Base-by-base conservation (phyloP, 1,140 invertebrate genomes). In the Charaxes varanes region DNA sequence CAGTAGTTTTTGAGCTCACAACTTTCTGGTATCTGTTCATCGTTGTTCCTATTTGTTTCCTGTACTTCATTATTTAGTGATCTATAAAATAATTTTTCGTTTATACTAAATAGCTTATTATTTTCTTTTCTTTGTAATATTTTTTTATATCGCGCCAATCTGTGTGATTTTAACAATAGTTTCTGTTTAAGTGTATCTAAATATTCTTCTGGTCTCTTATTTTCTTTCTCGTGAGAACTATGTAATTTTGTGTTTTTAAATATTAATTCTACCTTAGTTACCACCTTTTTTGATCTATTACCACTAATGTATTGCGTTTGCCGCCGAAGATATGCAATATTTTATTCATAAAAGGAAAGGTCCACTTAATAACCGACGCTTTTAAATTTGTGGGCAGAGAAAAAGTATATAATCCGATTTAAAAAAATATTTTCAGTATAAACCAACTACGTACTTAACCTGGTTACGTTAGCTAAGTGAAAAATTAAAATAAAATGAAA, bases 151-250 rank as follows among this genome's bases (percentile, higher is more conserved):
- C 56, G 36, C 11, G n/a, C 30, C 19, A 53, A 27, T 32, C 49
- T 46, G 14, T 52, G 37, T 1, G 11, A 30, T 37, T 56, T 47
- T n/a, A 55, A 6, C 1, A 27, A n/a, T 14, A 55, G 33, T 27
- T 43, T 55, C 36, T 50, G 52, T 36, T 55, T 55, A 13, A 55
- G 14, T 8, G 52, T 50, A 16, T 55, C 46, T 13, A 50, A 11
- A 22, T 15, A 40, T 35, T 50, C 46, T 27, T 50, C 35, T 2
- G 2, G 1, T 27, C 2, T 27, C 2, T 2, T 27, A 27, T 27
- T 27, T 33, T 19, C 31, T 33, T 7, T n/a, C n/a, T n/a, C n/a
- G n/a, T n/a, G n/a, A n/a, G n/a, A n/a, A n/a, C n/a, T n/a, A n/a
- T n/a, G n/a, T 8, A 33, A 21, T 33, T 33, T 33, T 2, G 31